These are phyloP conservation scores for Donacobius atricapilla DNA, from an alignment of 2,113 vertebrate genomes.

Conservation along the genomic window DNA sequence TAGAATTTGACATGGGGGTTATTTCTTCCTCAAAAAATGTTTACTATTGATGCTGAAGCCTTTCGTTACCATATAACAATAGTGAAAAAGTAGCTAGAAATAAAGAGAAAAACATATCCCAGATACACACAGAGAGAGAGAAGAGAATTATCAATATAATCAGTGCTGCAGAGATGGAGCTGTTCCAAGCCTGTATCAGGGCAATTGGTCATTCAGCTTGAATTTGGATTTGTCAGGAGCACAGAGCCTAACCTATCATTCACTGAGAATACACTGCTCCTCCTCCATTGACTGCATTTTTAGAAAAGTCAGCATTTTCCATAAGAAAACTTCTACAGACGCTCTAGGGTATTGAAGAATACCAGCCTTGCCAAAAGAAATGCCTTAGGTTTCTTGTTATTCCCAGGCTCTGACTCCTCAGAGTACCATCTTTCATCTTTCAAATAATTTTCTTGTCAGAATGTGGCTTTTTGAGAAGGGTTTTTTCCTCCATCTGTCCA, in stretches of 20 bases:
- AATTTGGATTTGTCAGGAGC: conserved; percentile 1
- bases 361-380: not conserved
- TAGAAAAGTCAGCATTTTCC: conserved; percentile 45
- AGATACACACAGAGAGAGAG: not conserved
- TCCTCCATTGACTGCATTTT: not conserved
- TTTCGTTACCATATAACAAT: not conserved
- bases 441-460: not conserved
- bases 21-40: not conserved
- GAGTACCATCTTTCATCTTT: not conserved
- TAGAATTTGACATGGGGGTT: not conserved
- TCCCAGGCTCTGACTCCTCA: not conserved
- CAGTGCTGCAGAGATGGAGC: not conserved
- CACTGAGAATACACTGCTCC: not conserved
- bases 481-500: not conserved
- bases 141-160: not conserved
- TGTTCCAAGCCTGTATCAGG: not conserved
- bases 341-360: not conserved
- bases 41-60: not conserved
- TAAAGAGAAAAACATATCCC: not conserved
- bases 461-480: not conserved
- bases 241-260: not conserved
- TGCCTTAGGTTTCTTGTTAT: conserved; percentile 4
- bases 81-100: not conserved
- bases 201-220: not conserved
- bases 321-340: not conserved